Percentiles rank a stretch among this genome's conserved stretches.
phyloP scores from a whole-genome alignment of 2,113 vertebrate species.

The Muscicapa adusta region DNA sequence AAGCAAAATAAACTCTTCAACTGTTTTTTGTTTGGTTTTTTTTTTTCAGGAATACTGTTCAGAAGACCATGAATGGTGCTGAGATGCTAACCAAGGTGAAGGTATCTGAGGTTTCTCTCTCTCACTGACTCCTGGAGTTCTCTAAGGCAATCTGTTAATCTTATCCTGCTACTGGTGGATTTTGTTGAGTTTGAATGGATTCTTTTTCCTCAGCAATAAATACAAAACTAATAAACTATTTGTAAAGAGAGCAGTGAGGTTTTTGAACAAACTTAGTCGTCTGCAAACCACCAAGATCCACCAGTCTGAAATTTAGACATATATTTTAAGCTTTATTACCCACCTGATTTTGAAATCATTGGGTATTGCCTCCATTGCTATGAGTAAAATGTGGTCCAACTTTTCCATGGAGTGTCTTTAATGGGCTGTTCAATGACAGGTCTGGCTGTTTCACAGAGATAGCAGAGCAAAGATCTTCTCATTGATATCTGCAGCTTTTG shows the following conservation, averaged over 20 bases:
- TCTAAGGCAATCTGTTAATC: background rate
- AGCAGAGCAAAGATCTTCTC: background rate
- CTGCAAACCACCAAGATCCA: background rate
- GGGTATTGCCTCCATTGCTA: background rate
- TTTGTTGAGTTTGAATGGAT: background rate
- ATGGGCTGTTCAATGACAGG: background rate
- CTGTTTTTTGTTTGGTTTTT: background rate
- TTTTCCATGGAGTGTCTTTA: background rate
- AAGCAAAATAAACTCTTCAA: background rate
- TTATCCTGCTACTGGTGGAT: accelerated
- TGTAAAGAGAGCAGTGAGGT: background rate
- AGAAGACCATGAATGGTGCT: background rate
- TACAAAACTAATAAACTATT: background rate
- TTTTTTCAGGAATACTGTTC: background rate
- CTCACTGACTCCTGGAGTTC: background rate
- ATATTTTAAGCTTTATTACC: background rate
- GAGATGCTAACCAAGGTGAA: background rate
- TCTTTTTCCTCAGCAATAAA: background rate
- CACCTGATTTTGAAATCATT: background rate
- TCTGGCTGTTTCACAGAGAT: background rate
- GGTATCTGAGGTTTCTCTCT: background rate
- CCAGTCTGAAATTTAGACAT: background rate
- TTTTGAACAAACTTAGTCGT: background rate
- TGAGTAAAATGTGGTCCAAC: background rate
- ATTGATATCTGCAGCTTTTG: background rate